These are phyloP conservation scores for Sthenelais limicola DNA, from an alignment of 2,888 invertebrate genomes.

Conservation along the genomic window DNA sequence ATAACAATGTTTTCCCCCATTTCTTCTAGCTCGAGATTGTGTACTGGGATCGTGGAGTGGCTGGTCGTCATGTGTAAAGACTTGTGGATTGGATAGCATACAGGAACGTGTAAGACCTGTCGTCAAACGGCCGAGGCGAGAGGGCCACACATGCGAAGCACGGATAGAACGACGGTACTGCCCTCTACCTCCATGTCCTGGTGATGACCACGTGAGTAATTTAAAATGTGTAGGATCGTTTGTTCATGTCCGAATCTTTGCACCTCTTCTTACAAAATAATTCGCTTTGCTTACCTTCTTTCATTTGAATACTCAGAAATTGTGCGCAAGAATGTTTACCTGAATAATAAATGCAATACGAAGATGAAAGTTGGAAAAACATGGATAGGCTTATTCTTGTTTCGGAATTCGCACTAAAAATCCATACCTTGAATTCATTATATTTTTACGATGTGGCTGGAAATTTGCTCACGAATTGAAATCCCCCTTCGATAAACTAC, in stretches of 20 bases:
- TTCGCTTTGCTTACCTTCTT: no score
- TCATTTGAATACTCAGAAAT: no score
- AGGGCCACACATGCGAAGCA: constrained; percentile 61
- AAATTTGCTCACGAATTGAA: no score
- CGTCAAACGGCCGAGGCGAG: constrained; percentile 57
- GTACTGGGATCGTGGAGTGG: constrained; percentile 80
- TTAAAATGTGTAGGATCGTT: background rate
- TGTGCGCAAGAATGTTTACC: no score
- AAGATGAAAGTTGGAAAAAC: no score
- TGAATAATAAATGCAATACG: no score
- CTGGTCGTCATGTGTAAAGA: constrained; percentile 86
- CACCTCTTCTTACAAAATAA: no score
- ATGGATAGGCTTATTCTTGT: no score
- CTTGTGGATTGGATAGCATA: constrained; percentile 78
- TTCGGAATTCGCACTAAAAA: no score
- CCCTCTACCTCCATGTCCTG: constrained; percentile 63
- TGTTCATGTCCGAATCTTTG: background rate
- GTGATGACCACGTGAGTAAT: background rate
- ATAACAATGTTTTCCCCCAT: background rate
- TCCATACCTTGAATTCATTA: no score
- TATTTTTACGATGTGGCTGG: no score
- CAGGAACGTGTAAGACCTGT: constrained; percentile 60
- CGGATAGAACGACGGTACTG: constrained; percentile 63
- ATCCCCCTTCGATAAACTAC: no score
- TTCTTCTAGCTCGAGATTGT: constrained; percentile 60